These are phyloP conservation scores for Amphiduros pacificus DNA, from an alignment of 2,888 invertebrate species.

Conservation along the genomic window DNA sequence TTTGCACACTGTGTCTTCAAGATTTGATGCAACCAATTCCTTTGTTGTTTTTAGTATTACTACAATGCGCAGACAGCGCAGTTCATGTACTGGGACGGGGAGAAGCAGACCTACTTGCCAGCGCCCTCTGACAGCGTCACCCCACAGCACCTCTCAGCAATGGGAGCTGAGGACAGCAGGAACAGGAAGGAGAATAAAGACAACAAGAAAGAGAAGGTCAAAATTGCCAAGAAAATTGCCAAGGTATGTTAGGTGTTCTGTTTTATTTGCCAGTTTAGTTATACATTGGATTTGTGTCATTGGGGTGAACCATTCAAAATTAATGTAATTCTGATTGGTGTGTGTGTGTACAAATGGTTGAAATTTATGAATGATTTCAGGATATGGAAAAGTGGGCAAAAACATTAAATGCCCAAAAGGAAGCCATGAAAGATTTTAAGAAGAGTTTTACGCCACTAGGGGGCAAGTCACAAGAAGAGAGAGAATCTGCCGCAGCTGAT, in stretches of 20 bases:
- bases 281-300: too few relatives aligned
- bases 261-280: conserved; percentile 54
- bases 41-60: conserved; percentile 70
- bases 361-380: conserved; percentile 45
- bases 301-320: not conserved
- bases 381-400: conserved; percentile 96
- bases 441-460: conserved; percentile 27
- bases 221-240: conserved; percentile 95
- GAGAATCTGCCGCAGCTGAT: conserved; percentile 78
- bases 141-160: not conserved
- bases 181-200: conserved; percentile 57
- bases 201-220: conserved; percentile 91
- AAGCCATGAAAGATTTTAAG: conserved; percentile 60
- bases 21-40: too few relatives aligned
- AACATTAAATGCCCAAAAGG: conserved; percentile 88
- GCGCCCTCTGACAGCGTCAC: conserved; percentile 20
- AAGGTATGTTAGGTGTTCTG: too few relatives aligned
- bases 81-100: conserved; percentile 91
- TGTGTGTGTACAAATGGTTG: not conserved
- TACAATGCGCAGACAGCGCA: conserved; percentile 88
- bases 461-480: conserved; percentile 30
- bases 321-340: too few relatives aligned
- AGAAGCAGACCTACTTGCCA: conserved; percentile 57
- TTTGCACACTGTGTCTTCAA: too few relatives aligned
- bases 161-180: conserved; percentile 15